Base-by-base conservation (phyloP, 2,113 vertebrate species). In the Orthonyx spaldingii region DNA sequence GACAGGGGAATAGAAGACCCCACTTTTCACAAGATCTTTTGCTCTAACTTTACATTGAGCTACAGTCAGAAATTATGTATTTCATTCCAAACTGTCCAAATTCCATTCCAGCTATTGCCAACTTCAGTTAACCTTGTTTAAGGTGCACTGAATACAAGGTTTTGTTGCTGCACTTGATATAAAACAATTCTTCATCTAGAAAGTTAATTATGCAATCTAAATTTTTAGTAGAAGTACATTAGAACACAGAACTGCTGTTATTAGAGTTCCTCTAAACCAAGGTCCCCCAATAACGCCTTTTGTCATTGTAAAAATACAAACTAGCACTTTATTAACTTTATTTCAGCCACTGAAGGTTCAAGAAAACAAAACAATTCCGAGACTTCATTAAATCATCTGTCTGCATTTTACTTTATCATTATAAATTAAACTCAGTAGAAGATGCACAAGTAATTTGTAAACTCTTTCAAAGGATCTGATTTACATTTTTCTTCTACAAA, bases 351-450 rank as follows among this genome's bases (percentile, higher is more conserved):
- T 66, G 91, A 94, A 95, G 63, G 74, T 76, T 94, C 85, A 92
- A 60, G 91, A 91, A 96, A 95, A 95, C 28, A 59, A 81, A 80
- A 74, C 37, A 68, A 79, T 64, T 81, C 49, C 18, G 33, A 52
- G 65, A 74, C 75, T 94, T 85, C 87, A 18, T 94, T 84, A 79
- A 89, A 95, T 96, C 41, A 95, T 57, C 82, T 87, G 70, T 50
- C 88, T 96, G 91, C 85, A 63, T 95, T 96, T 96, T 96, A 96
- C 93, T 97, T 96, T 95, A 95, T 94, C 77, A 84, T 89, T 96
- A 94, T 86, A 96, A 92, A 96, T 80, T 93, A 96, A 97, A 94
- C 41, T 64, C 61, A 94, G 90, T 85, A 90, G 60, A 90, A 96
- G 87, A 94, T 81, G 92, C 83, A 91, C 47, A 94, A 97, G 91